Percentiles rank a stretch among this genome's conserved stretches.
Conservation (phyloP, 2,113 vertebrate genomes). For the Kryptolebias marmoratus region DNA sequence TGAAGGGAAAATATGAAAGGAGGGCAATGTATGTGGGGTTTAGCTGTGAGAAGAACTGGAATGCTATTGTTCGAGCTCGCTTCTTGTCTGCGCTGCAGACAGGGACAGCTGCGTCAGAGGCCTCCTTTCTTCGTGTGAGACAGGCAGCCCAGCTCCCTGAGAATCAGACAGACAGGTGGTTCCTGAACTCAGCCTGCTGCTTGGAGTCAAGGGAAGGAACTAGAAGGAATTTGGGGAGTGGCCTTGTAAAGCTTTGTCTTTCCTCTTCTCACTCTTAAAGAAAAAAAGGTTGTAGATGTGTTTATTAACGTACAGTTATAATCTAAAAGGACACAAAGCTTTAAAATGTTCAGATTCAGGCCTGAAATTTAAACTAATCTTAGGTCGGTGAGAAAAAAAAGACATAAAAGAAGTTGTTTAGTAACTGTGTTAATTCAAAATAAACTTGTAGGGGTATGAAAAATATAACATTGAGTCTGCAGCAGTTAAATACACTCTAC, state of each 20-base stretch:
- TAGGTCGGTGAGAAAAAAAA: slow-evolving; percentile 24
- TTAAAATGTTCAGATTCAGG: background rate
- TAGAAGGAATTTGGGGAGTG: slow-evolving; percentile 72
- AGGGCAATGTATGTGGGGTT: slow-evolving; percentile 18
- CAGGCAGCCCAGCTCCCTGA: slow-evolving; percentile 22
- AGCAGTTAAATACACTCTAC: no score
- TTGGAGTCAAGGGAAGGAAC: slow-evolving; percentile 65
- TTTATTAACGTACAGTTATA: slow-evolving; percentile 8
- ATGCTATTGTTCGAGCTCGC: slow-evolving; percentile 68
- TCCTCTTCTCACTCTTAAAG: slow-evolving; percentile 39
- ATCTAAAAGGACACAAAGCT: slow-evolving; percentile 5
- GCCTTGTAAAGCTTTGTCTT: slow-evolving; percentile 69
- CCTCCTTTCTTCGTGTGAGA: slow-evolving; percentile 43
- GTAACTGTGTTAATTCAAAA: no score
- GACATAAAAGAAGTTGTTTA: background rate
- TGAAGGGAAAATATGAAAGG: slow-evolving; percentile 6
- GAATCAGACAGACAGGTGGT: slow-evolving; percentile 62
- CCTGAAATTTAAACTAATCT: slow-evolving; percentile 1
- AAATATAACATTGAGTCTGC: no score
- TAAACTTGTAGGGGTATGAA: no score
- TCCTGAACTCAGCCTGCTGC: slow-evolving; percentile 52
- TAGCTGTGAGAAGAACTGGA: slow-evolving; percentile 51
- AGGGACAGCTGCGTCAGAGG: slow-evolving; percentile 59
- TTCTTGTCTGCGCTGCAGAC: slow-evolving; percentile 38
- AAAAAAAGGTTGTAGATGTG: slow-evolving; percentile 25